A percentile compares a stretch with the other conserved stretches of the same genome.
Evolutionary conservation across 1,140 invertebrate genomes (phyloP).

Genomic region (Himalopsyche phryganea): DNA sequence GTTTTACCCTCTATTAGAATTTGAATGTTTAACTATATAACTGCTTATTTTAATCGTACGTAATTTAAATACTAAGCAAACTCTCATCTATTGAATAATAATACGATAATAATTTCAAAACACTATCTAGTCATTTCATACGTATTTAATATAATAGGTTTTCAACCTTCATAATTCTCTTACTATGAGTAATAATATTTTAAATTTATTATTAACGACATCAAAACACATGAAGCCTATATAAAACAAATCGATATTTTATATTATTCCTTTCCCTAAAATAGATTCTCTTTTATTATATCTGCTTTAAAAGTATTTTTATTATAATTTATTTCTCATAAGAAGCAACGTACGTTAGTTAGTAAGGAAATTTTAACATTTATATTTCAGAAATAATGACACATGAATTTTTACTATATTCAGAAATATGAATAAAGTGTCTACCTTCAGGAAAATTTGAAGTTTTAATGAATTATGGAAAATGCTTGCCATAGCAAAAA

Average conservation of each 20-base stretch:
- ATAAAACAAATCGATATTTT: slow-evolving; percentile 1
- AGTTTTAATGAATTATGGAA: too few species aligned
- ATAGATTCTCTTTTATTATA: neutral
- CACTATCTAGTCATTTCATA: slow-evolving; percentile 5
- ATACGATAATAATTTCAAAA: neutral
- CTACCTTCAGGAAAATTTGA: too few species aligned
- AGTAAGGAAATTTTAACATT: too few species aligned
- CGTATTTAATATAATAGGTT: neutral
- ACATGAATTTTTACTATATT: too few species aligned
- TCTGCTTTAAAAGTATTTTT: neutral
- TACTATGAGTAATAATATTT: neutral
- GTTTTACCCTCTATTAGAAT: too few species aligned
- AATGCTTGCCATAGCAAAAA: too few species aligned
- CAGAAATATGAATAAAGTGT: too few species aligned
- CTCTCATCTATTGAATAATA: too few species aligned
- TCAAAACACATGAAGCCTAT: slow-evolving; percentile 2
- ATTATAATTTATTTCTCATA: neutral
- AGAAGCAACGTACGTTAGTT: slow-evolving; percentile 1
- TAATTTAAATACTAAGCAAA: too few species aligned
- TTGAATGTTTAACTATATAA: too few species aligned
- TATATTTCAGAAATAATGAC: too few species aligned
- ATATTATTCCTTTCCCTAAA: neutral
- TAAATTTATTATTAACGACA: neutral
- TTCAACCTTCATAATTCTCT: neutral
- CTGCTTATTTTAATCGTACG: too few species aligned